A percentile compares a stretch with the other conserved stretches of the same genome.
Evolutionary conservation across 2,888 invertebrate genomes (phyloP).

Genomic region (Synergus gifuensis): DNA sequence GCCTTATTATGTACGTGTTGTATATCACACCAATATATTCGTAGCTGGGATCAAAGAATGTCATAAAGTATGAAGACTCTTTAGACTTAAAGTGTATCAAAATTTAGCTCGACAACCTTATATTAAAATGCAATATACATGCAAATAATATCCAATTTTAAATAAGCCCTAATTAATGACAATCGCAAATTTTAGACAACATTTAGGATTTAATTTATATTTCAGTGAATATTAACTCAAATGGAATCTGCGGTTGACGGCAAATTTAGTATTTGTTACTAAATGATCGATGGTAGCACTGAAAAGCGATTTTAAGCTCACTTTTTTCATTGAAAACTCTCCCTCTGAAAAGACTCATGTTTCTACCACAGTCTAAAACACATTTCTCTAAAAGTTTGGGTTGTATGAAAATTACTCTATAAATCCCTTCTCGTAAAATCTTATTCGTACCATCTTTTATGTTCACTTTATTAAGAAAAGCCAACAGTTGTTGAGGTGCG

Average conservation of each 20-base stretch:
- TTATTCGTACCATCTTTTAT: constrained; percentile 43
- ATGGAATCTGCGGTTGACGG: neutral
- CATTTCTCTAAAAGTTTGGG: constrained; percentile 16
- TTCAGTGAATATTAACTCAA: neutral
- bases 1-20: constrained; percentile 15
- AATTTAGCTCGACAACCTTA: neutral
- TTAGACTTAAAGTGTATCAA: neutral
- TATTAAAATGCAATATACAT: neutral
- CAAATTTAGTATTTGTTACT: neutral
- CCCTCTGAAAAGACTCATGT: constrained; percentile 1
- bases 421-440: constrained; percentile 25
- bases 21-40: constrained; percentile 48
- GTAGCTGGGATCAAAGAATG: constrained; percentile 42
- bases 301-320: constrained; percentile 18
- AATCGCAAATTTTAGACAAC: neutral
- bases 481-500: constrained; percentile 20
- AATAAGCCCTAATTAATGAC: neutral
- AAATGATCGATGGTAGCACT: constrained; percentile 22
- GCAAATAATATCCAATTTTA: too few relatives aligned
- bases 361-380: neutral
- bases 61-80: neutral
- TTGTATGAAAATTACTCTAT: constrained; percentile 23
- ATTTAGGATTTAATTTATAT: neutral
- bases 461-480: constrained; percentile 43
- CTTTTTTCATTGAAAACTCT: neutral